Evolutionary conservation across 2,113 vertebrate genomes (phyloP).

Genomic region (Cyphomyrus plagiostoma): DNA sequence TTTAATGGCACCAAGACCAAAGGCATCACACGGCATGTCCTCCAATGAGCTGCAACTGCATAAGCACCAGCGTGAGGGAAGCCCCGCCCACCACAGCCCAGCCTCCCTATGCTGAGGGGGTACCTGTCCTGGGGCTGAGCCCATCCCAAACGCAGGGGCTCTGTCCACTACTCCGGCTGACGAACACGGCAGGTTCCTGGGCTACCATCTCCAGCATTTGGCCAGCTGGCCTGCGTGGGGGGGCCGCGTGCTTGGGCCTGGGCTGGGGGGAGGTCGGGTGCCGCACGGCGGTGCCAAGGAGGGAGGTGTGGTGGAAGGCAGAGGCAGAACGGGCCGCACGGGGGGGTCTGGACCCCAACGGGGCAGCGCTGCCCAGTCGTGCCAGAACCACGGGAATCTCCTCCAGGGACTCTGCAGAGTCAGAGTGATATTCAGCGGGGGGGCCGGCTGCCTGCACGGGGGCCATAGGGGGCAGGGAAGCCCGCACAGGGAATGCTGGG

Average conservation of each 20-base stretch:
- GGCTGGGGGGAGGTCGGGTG: conserved; percentile 44
- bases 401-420: conserved; percentile 79
- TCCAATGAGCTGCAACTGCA: background rate
- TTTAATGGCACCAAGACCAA: background rate
- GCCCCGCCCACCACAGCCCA: background rate
- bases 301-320: conserved; percentile 15
- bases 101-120: conserved; percentile 17
- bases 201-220: conserved; percentile 56
- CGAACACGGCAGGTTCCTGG: conserved; percentile 61
- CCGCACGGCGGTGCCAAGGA: conserved; percentile 9
- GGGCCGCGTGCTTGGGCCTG: conserved; percentile 57
- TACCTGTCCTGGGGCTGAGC: conserved; percentile 14
- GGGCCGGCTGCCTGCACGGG: conserved; percentile 58
- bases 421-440: conserved; percentile 71
- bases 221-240: conserved; percentile 34
- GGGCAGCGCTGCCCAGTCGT: conserved; percentile 64
- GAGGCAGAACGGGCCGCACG: conserved; percentile 24
- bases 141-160: background rate
- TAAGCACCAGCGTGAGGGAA: background rate
- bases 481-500: conserved; percentile 57
- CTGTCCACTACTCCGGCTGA: conserved; percentile 70
- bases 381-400: conserved; percentile 81
- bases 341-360: conserved; percentile 26
- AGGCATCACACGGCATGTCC: conserved; percentile 35
- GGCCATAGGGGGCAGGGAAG: conserved; percentile 44